These are phyloP conservation scores for Muscicapa adusta DNA, from an alignment of 2,113 vertebrate species.

Conservation along the genomic window DNA sequence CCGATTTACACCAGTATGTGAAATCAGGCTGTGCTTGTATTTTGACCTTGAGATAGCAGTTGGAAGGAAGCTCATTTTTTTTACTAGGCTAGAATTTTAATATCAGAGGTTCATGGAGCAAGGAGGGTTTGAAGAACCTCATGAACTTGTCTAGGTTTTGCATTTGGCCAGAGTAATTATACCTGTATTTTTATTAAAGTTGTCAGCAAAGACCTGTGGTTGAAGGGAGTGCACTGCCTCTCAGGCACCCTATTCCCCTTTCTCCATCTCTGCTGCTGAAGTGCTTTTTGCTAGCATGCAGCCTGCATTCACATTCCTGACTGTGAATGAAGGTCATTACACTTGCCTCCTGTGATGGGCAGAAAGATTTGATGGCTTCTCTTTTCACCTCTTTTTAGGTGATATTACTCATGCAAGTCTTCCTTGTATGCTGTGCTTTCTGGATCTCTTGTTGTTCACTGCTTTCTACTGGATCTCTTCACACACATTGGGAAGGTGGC, in stretches of 20 bases:
- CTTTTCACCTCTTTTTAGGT: neutral
- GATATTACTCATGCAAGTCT: neutral
- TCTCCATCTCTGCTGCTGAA: neutral
- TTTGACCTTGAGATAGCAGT: neutral
- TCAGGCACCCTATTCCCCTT: neutral
- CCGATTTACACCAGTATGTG: neutral
- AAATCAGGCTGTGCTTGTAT: neutral
- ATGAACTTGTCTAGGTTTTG: neutral
- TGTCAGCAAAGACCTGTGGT: neutral
- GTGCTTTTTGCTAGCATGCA: neutral
- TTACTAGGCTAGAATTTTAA: neutral
- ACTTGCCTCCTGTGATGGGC: neutral
- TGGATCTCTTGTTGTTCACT: neutral
- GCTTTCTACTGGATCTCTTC: neutral
- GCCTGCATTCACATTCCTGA: neutral
- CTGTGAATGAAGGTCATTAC: neutral
- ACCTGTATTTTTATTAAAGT: neutral
- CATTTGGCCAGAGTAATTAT: neutral
- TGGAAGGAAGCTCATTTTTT: neutral
- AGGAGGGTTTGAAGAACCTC: neutral
- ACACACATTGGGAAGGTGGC: fast-evolving
- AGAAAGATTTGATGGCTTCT: neutral
- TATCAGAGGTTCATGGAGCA: neutral
- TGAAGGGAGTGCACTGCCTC: neutral
- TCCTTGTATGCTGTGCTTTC: neutral